phyloP scores from a whole-genome alignment of 2,113 vertebrate genomes.

The Ciconia maguari region DNA sequence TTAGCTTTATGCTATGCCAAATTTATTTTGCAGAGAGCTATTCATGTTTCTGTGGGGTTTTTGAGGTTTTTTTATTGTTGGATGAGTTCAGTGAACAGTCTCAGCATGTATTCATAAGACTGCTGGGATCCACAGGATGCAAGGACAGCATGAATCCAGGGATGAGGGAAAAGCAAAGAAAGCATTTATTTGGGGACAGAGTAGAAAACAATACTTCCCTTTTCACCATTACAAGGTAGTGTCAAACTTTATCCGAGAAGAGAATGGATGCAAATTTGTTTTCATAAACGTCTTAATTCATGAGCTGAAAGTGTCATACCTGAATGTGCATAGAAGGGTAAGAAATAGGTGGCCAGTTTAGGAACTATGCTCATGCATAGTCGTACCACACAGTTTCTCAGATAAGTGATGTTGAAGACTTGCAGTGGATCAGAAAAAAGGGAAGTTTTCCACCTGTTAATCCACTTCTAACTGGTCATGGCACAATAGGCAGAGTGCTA shows the following conservation, averaged over 20 bases:
- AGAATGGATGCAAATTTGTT: background rate
- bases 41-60: background rate
- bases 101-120: background rate
- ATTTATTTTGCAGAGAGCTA: background rate
- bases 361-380: background rate
- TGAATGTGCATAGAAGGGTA: background rate
- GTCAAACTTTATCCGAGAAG: background rate
- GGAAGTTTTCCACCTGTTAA: background rate
- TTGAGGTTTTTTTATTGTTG: background rate
- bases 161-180: background rate
- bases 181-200: background rate
- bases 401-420: background rate
- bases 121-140: background rate
- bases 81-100: background rate
- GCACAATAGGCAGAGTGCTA: background rate
- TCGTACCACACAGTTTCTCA: background rate
- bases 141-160: background rate
- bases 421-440: background rate
- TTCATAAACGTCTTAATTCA: background rate
- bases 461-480: background rate
- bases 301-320: background rate
- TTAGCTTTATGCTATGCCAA: background rate
- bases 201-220: background rate
- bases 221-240: background rate
- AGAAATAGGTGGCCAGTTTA: background rate